Conservation (phyloP, 2,113 vertebrate genomes). For the Columbina picui region DNA sequence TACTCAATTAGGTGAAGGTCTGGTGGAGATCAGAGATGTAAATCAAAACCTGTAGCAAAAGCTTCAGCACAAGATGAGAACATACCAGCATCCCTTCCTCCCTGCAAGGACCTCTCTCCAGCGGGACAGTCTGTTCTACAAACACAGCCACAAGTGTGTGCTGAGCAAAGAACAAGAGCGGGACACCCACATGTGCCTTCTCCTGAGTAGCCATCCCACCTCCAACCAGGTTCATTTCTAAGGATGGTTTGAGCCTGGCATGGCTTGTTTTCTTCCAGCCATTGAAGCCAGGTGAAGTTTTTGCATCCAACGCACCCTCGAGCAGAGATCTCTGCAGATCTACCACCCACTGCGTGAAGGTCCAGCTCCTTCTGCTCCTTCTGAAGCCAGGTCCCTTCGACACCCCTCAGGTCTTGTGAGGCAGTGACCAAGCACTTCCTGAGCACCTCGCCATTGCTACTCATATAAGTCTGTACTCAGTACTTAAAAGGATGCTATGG, state of each 20-base stretch:
- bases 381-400: neutral
- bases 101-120: neutral
- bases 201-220: neutral
- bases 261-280: neutral
- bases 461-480: neutral
- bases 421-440: neutral
- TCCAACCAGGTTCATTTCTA: neutral
- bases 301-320: neutral
- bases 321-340: neutral
- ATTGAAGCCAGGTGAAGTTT: neutral
- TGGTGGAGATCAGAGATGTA: conserved; percentile 36
- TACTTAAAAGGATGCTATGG: no score
- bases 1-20: conserved; percentile 51
- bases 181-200: neutral
- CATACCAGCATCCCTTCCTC: neutral
- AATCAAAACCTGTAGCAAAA: conserved; percentile 38
- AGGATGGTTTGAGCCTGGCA: neutral
- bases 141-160: neutral
- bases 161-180: neutral
- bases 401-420: neutral
- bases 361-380: neutral
- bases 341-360: neutral
- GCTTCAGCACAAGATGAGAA: neutral
- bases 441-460: neutral
- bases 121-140: neutral